Conservation (phyloP, 2,113 vertebrate species). For the Pelecanoides urinatrix region DNA sequence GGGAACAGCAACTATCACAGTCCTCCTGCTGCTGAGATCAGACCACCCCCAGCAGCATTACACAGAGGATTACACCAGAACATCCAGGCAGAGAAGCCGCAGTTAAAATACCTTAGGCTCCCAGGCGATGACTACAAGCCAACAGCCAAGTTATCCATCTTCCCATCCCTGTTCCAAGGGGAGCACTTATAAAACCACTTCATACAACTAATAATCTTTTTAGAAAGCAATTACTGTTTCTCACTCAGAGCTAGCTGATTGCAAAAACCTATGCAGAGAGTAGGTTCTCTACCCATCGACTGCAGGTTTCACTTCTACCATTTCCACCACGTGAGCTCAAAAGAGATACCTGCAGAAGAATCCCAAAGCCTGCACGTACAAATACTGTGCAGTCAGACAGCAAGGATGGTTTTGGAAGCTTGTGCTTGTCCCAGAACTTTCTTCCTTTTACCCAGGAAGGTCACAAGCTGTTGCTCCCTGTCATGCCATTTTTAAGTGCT, state of each 20-base stretch:
- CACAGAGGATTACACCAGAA: neutral
- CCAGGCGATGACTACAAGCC: neutral
- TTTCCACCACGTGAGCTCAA: neutral
- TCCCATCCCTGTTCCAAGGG: neutral
- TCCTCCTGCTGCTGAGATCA: neutral
- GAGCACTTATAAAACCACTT: neutral
- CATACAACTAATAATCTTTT: neutral
- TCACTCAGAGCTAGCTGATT: neutral
- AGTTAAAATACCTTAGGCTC: neutral
- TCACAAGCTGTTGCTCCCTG: neutral
- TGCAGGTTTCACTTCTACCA: neutral
- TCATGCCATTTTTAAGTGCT: neutral
- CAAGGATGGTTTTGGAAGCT: neutral
- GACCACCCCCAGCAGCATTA: neutral
- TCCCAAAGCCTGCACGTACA: neutral
- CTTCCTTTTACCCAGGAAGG: neutral
- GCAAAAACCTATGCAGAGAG: neutral
- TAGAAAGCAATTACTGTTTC: neutral
- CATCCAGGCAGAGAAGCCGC: neutral
- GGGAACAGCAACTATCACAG: neutral
- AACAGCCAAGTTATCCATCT: neutral
- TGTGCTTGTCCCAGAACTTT: neutral
- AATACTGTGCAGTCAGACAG: neutral
- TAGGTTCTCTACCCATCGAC: rapidly evolving
- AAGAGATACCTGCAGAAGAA: neutral